phyloP scores from a whole-genome alignment of 2,113 vertebrate genomes.

The Daboia siamensis region DNA sequence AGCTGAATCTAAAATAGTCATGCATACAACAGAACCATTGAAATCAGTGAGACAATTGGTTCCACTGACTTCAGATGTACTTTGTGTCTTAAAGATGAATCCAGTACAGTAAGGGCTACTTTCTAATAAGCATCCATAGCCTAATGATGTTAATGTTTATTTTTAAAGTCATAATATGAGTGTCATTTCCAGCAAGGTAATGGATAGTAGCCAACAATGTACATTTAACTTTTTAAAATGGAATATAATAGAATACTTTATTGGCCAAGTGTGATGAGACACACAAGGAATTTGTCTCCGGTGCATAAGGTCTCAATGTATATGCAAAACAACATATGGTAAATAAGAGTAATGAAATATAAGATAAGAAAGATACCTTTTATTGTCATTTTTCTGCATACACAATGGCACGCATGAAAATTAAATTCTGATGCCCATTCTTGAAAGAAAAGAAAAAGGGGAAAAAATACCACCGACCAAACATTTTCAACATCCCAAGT shows the following conservation, averaged over 20 bases:
- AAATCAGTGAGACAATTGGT: background rate
- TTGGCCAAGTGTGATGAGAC: background rate
- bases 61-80: background rate
- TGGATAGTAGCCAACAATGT: background rate
- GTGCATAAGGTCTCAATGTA: background rate
- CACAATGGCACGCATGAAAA: background rate
- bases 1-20: background rate
- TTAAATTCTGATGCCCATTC: background rate
- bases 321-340: background rate
- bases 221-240: background rate
- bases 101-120: background rate
- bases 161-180: background rate
- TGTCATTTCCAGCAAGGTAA: background rate
- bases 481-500: background rate
- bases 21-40: background rate
- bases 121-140: background rate
- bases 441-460: too few relatives aligned
- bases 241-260: background rate
- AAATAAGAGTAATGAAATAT: background rate
- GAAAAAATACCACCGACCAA: background rate
- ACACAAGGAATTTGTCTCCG: background rate
- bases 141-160: background rate
- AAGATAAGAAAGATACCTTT: background rate
- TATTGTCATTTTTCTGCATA: background rate
- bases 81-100: background rate